Base-by-base conservation (phyloP, 2,888 invertebrate genomes). In the Agonopterix arenella region DNA sequence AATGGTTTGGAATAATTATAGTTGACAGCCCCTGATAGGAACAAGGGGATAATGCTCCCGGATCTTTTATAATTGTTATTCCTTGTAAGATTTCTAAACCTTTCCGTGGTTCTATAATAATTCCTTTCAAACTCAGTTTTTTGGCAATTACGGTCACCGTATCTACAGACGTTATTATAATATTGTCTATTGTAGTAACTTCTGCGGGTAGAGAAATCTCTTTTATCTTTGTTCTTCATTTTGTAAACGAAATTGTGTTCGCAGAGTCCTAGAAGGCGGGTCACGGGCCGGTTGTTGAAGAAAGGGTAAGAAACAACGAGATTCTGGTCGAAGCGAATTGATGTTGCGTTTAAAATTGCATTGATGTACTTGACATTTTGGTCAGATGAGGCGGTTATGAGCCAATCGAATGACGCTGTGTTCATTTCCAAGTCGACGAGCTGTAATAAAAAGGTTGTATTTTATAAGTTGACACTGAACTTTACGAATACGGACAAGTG, bases 321-420 rank as follows among this genome's bases (percentile, higher is more conserved):
- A 45, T 81, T 83, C 57, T 86, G 84, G 55, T 89, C 85, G 50
- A 84, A 89, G 0, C 84, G 70, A 16, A 88, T 59, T 0, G 75
- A 67, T 1, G 83, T 80, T 8, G 63, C 64, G 52, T 85, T 85
- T 7, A 88, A 60, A 49, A 83, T 63, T 11, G 65, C 64, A 52
- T 77, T 84, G 9, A 85, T 68, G 11, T 61, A 52, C 47, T 64
- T 64, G 40, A 77, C 70, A 52, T 85, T 80, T 47, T 65, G 55
- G 5, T 70, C 62, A 0, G 81, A 76, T 59, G 71, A 67, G 1
- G 76, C 61, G 16, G 70, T 55, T 9, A 89, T 58, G 2, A 88
- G 60, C 85, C 85, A 86, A 56, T 89, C 89, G 54, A 72, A 80
- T 3, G 80, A 72, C 2, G 75, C 74, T 1, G 72, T 73, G 37